A percentile compares a stretch with the other conserved stretches of the same genome.
Conservation (phyloP, 2,797 vertebrate genomes). For the Scolopax rusticola region DNA sequence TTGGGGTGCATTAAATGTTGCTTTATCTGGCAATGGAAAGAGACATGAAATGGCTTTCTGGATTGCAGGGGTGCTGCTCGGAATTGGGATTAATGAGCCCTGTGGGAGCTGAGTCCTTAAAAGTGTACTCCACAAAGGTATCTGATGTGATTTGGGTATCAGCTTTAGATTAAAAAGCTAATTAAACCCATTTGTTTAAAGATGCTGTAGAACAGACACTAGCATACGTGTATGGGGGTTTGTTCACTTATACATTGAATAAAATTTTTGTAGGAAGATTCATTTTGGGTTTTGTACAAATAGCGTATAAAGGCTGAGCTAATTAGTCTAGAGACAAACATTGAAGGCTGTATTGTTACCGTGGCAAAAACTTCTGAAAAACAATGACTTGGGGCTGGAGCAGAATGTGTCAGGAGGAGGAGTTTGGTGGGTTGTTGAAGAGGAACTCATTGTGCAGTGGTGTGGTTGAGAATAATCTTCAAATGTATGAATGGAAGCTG, state of each 20-base stretch:
- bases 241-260: background rate
- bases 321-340: background rate
- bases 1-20: background rate
- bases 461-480: background rate
- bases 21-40: background rate
- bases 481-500: background rate
- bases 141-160: background rate
- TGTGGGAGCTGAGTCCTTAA: background rate
- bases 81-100: background rate
- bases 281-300: background rate
- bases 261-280: background rate
- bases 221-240: background rate
- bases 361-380: background rate
- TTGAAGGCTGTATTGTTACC: background rate
- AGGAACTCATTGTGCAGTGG: background rate
- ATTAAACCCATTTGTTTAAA: constrained; percentile 14
- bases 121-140: background rate
- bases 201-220: background rate
- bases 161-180: constrained; percentile 4
- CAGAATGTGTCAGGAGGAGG: background rate
- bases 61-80: background rate
- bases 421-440: background rate
- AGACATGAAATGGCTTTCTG: background rate
- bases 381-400: background rate
- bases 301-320: background rate